Conservation (phyloP, 2,888 invertebrate genomes). For the Cephus rjabovi region DNA sequence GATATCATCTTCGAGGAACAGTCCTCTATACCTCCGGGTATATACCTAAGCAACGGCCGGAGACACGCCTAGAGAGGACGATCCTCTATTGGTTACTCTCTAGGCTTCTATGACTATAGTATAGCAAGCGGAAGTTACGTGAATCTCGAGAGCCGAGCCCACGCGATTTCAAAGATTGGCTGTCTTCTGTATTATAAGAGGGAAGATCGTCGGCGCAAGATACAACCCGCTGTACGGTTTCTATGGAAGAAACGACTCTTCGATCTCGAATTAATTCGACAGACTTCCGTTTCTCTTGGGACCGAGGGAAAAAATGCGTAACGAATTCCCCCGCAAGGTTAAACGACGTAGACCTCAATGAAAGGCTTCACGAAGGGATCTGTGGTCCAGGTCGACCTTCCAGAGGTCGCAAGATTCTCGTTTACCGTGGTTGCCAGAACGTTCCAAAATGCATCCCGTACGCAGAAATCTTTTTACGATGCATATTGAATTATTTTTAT, state of each 20-base stretch:
- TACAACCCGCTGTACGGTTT: not conserved
- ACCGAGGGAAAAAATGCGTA: not conserved
- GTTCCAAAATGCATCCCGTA: not conserved
- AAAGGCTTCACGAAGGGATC: not conserved
- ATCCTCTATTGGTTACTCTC: not conserved
- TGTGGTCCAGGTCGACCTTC: not conserved
- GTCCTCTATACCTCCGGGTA: not conserved
- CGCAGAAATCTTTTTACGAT: not conserved
- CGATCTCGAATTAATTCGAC: not conserved
- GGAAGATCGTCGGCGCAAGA: not conserved
- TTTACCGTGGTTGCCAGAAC: not conserved
- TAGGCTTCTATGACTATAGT: not conserved
- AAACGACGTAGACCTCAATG: not conserved
- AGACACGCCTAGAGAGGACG: not conserved
- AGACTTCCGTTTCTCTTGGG: not conserved
- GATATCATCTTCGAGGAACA: not conserved
- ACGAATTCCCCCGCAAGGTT: not conserved
- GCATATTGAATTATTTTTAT: not conserved
- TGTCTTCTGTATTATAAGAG: not conserved
- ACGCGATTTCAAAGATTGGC: not conserved
- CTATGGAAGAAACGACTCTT: not conserved
- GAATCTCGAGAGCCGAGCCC: not conserved
- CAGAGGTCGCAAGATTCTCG: not conserved
- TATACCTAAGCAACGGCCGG: not conserved
- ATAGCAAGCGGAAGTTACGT: not conserved